A percentile compares a stretch with the other conserved stretches of the same genome.
Evolutionary conservation across 2,797 vertebrate species (phyloP).

Genomic region (Melanotaenia pygmaea): DNA sequence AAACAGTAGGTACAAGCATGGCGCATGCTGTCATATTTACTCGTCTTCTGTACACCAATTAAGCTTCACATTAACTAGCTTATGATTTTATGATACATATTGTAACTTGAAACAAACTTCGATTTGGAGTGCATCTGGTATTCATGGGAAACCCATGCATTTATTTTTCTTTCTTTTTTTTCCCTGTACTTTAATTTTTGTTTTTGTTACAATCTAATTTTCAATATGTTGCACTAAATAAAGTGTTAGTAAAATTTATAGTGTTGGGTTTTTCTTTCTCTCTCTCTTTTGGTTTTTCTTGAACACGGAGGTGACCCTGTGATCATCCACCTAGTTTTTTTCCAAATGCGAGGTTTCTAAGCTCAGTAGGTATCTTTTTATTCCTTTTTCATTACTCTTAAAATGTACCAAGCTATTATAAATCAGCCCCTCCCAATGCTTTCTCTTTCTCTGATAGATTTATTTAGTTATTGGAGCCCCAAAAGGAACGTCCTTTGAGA

Average conservation of each 20-base stretch:
- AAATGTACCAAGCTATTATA: no score
- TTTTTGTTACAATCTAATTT: constrained; percentile 54
- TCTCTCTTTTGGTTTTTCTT: background rate
- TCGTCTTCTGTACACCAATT: constrained; percentile 60
- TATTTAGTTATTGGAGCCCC: no score
- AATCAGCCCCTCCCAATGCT: no score
- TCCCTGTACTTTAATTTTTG: constrained; percentile 62
- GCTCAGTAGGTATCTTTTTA: no score
- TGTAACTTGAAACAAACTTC: constrained; percentile 97
- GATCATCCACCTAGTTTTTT: background rate
- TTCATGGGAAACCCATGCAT: constrained; percentile 88
- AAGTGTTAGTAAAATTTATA: constrained; percentile 55
- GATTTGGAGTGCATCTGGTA: constrained; percentile 93
- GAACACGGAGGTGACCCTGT: background rate
- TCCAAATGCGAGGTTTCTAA: no score
- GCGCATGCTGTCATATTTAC: constrained; percentile 70
- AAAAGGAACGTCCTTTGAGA: no score
- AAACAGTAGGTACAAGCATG: constrained; percentile 65
- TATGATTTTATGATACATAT: constrained; percentile 83
- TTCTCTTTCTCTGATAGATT: no score
- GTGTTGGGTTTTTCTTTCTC: constrained; percentile 7
- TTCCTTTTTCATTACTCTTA: no score
- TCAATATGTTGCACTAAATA: constrained; percentile 63
- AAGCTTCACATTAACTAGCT: constrained; percentile 67
- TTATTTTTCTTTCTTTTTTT: constrained; percentile 47